These are phyloP conservation scores for Lutjanus erythropterus DNA, from an alignment of 2,113 vertebrate species.

Conservation along the genomic window DNA sequence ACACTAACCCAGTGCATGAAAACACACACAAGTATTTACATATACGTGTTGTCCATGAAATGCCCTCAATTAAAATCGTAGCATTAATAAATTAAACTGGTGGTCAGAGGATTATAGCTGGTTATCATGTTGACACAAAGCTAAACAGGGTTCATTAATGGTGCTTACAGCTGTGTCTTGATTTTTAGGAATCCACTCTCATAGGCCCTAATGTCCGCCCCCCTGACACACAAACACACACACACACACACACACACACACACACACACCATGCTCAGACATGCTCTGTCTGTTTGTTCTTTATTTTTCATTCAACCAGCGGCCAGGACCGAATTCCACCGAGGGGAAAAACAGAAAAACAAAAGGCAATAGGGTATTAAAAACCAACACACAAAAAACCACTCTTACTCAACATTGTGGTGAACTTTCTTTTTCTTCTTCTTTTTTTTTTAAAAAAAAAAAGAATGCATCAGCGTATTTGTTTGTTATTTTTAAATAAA, in stretches of 20 bases:
- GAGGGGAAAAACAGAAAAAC: slow-evolving; percentile 52
- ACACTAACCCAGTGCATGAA: background rate
- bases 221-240: slow-evolving; percentile 9
- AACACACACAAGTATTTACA: slow-evolving; percentile 31
- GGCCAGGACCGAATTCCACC: slow-evolving; percentile 54
- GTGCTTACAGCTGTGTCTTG: slow-evolving; percentile 14
- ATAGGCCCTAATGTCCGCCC: slow-evolving; percentile 23
- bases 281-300: slow-evolving; percentile 56
- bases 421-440: slow-evolving; percentile 8
- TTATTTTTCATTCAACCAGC: slow-evolving; percentile 66
- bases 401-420: background rate
- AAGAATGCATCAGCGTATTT: slow-evolving; percentile 13
- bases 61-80: slow-evolving; percentile 25
- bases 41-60: slow-evolving; percentile 22
- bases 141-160: slow-evolving; percentile 16
- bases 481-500: slow-evolving; percentile 51
- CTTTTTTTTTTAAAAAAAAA: slow-evolving; percentile 13
- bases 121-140: slow-evolving; percentile 28
- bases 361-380: slow-evolving; percentile 51
- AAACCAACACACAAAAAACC: slow-evolving; percentile 4
- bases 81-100: slow-evolving; percentile 26
- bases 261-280: slow-evolving; percentile 50
- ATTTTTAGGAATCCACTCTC: slow-evolving; percentile 32
- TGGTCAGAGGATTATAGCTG: slow-evolving; percentile 13
- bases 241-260: slow-evolving; percentile 25